Conservation (phyloP, 2,797 vertebrate genomes). For the Hipposideros larvatus region DNA sequence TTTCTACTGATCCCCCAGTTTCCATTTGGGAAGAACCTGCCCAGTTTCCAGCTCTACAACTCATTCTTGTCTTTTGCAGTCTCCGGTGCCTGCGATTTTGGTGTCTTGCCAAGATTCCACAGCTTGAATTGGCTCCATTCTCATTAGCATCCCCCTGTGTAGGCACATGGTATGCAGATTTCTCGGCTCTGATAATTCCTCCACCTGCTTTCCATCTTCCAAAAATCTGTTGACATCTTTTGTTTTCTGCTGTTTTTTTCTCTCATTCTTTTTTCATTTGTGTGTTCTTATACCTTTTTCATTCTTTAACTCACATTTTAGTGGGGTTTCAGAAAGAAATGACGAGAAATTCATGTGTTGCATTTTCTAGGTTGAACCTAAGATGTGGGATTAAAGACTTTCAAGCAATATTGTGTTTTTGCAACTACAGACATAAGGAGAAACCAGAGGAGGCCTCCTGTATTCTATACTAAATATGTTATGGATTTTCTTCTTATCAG, state of each 20-base stretch:
- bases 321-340: neutral
- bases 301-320: neutral
- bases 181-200: conserved; percentile 24
- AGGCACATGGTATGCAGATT: conserved; percentile 60
- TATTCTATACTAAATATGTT: neutral
- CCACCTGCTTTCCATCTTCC: conserved; percentile 56
- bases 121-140: conserved; percentile 46
- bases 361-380: neutral
- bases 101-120: conserved; percentile 47
- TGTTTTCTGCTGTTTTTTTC: neutral
- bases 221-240: conserved; percentile 60
- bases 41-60: neutral
- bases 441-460: neutral
- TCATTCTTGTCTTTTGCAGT: neutral
- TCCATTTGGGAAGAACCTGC: neutral
- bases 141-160: neutral
- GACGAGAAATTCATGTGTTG: neutral
- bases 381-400: neutral
- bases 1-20: neutral
- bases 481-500: neutral
- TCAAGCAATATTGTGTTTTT: conserved; percentile 19
- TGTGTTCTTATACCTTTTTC: neutral
- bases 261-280: neutral
- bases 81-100: neutral
- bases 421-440: neutral